Conservation (phyloP, 2,797 vertebrate genomes). For the Gymnoscopelus microlampas region DNA sequence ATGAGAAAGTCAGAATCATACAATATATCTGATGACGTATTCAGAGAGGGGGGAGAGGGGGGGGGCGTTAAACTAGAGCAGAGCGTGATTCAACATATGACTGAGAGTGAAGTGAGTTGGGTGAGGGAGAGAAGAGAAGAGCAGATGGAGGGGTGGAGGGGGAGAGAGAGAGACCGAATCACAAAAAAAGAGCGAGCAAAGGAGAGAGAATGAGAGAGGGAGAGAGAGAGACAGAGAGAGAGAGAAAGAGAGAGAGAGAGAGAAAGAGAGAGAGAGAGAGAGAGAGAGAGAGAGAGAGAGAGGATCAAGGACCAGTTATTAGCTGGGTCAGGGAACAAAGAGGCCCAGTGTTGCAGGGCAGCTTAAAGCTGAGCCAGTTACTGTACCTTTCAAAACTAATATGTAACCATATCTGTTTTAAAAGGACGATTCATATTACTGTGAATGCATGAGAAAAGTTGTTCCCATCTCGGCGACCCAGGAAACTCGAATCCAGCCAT, state of each 20-base stretch:
- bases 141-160: neutral
- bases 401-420: conserved; percentile 99
- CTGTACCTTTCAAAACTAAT: conserved; percentile 98
- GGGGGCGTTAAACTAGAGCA: neutral
- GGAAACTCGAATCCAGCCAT: conserved; percentile 96
- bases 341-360: conserved; percentile 87
- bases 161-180: neutral
- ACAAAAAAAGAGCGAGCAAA: no score
- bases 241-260: conserved; percentile 26
- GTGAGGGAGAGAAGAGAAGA: neutral
- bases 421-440: conserved; percentile 99
- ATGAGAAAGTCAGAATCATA: conserved; percentile 76
- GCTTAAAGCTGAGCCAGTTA: conserved; percentile 86
- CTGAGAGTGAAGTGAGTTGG: conserved; percentile 5
- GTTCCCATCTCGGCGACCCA: conserved; percentile 91
- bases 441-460: conserved; percentile 91
- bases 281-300: conserved; percentile 51
- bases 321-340: conserved; percentile 89
- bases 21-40: conserved; percentile 9
- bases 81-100: conserved; percentile 7
- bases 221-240: conserved; percentile 7
- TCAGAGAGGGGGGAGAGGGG: neutral
- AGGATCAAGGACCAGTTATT: conserved; percentile 89
- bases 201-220: neutral
- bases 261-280: conserved; percentile 35